Evolutionary conservation across 1,140 invertebrate genomes (phyloP).

Genomic region (Pachypsylla venusta): DNA sequence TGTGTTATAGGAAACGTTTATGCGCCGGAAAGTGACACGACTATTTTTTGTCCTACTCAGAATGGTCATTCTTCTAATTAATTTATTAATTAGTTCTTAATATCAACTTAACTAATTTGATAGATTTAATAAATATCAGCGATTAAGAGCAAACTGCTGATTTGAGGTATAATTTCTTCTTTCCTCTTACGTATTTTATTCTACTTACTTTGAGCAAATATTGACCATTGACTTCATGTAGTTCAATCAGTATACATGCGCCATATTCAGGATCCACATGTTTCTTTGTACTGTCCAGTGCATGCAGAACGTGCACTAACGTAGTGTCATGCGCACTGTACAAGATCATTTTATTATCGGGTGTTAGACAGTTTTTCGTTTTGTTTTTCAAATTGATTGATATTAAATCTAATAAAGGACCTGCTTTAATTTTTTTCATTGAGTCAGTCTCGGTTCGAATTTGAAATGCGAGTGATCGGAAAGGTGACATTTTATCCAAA

Average conservation of each 20-base stretch:
- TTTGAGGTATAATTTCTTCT: too few species aligned
- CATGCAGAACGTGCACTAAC: neutral
- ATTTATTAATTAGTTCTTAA: too few species aligned
- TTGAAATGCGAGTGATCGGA: neutral
- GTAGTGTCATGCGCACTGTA: neutral
- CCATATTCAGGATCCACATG: neutral
- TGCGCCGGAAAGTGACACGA: too few species aligned
- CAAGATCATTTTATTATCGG: conserved; percentile 1
- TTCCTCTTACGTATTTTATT: too few species aligned
- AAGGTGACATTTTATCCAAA: neutral
- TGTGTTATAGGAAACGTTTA: too few species aligned
- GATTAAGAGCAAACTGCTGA: too few species aligned
- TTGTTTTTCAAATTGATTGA: neutral
- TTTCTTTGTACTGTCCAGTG: neutral
- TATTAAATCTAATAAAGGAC: neutral
- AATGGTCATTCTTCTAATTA: too few species aligned
- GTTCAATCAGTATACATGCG: neutral
- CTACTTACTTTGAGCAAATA: neutral
- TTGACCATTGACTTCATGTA: neutral
- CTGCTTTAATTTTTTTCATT: neutral
- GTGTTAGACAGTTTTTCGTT: neutral
- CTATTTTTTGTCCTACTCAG: too few species aligned
- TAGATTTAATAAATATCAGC: too few species aligned
- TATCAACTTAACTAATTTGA: too few species aligned
- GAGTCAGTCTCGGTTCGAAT: neutral